A percentile compares a stretch with the other conserved stretches of the same genome.
These are phyloP conservation scores for Dendrolimus kikuchii DNA, from an alignment of 1,140 invertebrate species.

Conservation along the genomic window DNA sequence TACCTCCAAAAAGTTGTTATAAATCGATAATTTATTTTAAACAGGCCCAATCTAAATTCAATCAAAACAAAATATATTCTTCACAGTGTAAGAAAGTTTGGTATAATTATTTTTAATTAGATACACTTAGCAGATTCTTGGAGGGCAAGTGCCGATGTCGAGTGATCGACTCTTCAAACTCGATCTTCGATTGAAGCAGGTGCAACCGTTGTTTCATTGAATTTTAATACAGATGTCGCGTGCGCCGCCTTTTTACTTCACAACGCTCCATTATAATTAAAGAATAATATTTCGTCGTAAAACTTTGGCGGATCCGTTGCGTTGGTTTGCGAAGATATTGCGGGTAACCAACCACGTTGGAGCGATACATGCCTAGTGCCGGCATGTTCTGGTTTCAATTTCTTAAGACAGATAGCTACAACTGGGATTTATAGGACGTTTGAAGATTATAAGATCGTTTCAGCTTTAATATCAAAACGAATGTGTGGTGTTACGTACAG, in stretches of 20 bases:
- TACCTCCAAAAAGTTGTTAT: too few relatives aligned
- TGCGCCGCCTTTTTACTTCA: conserved; percentile 58
- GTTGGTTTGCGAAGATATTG: conserved; percentile 15
- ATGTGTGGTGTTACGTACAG: too few relatives aligned
- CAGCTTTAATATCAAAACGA: too few relatives aligned
- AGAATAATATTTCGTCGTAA: conserved; percentile 67
- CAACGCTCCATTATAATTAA: conserved; percentile 64
- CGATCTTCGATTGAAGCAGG: conserved; percentile 37
- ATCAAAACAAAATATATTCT: conserved; percentile 7
- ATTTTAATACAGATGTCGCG: conserved; percentile 69
- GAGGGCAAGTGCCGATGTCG: conserved; percentile 26
- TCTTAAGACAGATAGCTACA: conserved; percentile 11
- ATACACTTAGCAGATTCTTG: conserved; percentile 40
- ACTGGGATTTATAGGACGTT: too few relatives aligned
- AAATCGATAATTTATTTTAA: too few relatives aligned
- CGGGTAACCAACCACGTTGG: too few relatives aligned
- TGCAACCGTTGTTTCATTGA: conserved; percentile 61
- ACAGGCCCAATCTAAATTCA: conserved; percentile 7
- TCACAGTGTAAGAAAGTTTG: conserved; percentile 16
- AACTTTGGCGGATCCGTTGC: conserved; percentile 27
- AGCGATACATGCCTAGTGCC: conserved; percentile 40
- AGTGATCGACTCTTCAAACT: conserved; percentile 37
- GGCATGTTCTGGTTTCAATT: conserved; percentile 42
- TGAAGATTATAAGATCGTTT: too few relatives aligned
- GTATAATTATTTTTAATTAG: conserved; percentile 54